These are phyloP conservation scores for Zaprionus africanus DNA, from an alignment of 1,140 invertebrate species.

Conservation along the genomic window DNA sequence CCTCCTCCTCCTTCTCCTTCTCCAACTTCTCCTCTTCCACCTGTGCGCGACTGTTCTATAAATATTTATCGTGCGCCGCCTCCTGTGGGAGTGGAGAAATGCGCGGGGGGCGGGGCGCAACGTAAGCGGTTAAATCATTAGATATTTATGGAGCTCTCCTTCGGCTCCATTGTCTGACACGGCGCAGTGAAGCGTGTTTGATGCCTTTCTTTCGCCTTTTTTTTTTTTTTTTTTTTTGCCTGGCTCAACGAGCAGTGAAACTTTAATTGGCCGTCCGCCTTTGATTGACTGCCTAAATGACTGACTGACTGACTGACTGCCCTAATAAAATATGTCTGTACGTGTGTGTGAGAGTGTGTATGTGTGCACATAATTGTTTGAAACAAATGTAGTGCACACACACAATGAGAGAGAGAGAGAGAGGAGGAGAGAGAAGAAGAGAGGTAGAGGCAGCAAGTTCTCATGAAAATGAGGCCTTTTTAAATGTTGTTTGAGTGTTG, in stretches of 20 bases:
- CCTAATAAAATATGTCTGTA: slow-evolving; percentile 67
- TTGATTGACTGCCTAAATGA: slow-evolving; percentile 80
- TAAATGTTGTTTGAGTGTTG: slow-evolving; percentile 80
- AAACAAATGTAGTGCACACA: slow-evolving; percentile 73
- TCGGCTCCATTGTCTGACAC: slow-evolving; percentile 47
- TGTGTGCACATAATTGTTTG: slow-evolving; percentile 74
- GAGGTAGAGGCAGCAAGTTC: slow-evolving; percentile 41
- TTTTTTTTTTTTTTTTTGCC: slow-evolving; percentile 12
- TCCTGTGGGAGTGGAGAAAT: neutral
- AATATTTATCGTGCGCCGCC: slow-evolving; percentile 28
- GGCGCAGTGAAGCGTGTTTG: slow-evolving; percentile 16
- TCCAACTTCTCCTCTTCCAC: too few species aligned
- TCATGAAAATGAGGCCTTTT: slow-evolving; percentile 80
- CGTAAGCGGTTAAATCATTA: slow-evolving; percentile 47
- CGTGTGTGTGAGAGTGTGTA: slow-evolving; percentile 12
- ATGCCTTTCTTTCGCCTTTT: neutral
- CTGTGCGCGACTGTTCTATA: slow-evolving; percentile 1
- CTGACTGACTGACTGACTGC: slow-evolving; percentile 78
- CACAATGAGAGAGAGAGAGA: slow-evolving; percentile 13
- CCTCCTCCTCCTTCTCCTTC: neutral
- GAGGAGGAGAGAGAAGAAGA: neutral
- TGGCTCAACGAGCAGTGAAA: slow-evolving; percentile 70
- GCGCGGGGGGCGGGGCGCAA: neutral
- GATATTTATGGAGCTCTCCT: slow-evolving; percentile 40
- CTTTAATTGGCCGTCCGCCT: slow-evolving; percentile 73